phyloP scores from a whole-genome alignment of 2,888 invertebrate genomes.

The Chorisops tibialis region DNA sequence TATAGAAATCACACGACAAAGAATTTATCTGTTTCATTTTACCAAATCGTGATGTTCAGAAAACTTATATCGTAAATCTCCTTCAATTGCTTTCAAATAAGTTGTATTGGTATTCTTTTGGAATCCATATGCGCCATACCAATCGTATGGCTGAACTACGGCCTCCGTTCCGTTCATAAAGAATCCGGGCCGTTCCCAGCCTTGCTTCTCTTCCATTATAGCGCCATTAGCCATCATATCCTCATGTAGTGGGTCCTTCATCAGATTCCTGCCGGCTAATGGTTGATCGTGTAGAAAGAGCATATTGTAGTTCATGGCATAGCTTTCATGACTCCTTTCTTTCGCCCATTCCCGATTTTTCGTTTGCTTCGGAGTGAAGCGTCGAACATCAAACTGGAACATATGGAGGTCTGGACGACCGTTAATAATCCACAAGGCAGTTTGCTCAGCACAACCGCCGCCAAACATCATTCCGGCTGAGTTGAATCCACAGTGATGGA shows the following conservation, averaged over 20 bases:
- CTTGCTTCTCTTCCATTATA: constrained; percentile 78
- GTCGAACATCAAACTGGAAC: constrained; percentile 81
- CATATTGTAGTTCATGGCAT: constrained; percentile 78
- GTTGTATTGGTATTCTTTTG: constrained; percentile 61
- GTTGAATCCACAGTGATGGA: constrained; percentile 85
- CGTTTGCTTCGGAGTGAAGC: constrained; percentile 73
- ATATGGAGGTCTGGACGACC: constrained; percentile 82
- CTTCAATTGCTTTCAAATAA: constrained; percentile 67
- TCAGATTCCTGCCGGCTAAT: constrained; percentile 71
- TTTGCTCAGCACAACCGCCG: constrained; percentile 80
- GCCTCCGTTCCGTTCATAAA: constrained; percentile 58
- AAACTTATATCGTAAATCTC: constrained; percentile 78
- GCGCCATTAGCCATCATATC: constrained; percentile 70
- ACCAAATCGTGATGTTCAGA: constrained; percentile 76
- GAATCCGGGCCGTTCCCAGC: constrained; percentile 88
- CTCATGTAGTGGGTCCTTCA: constrained; percentile 64
- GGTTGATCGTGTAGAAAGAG: constrained; percentile 82
- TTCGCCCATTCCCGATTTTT: constrained; percentile 70
- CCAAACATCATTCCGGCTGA: constrained; percentile 91
- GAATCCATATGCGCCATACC: constrained; percentile 77
- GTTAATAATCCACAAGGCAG: constrained; percentile 79
- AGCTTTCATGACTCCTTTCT: constrained; percentile 85
- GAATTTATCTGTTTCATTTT: constrained; percentile 30
- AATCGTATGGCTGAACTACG: constrained; percentile 75
- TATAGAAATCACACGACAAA: neutral